phyloP scores from a whole-genome alignment of 1,140 invertebrate species.

The Lordiphosa clarofinis region DNA sequence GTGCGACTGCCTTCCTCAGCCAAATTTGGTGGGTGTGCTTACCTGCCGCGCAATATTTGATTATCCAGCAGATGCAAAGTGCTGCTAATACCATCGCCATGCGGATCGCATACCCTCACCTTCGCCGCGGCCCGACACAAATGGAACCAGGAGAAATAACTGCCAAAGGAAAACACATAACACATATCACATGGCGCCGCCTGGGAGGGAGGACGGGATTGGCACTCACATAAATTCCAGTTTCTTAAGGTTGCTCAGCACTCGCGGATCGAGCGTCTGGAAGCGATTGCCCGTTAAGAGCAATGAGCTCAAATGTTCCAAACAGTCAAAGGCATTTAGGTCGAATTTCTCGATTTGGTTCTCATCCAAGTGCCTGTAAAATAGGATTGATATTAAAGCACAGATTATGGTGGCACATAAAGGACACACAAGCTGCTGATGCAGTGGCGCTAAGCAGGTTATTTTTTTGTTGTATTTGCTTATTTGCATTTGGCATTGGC shows the following conservation, averaged over 20 bases:
- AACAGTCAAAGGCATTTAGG: conserved; percentile 69
- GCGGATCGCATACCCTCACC: conserved; percentile 83
- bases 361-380: conserved; percentile 61
- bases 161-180: conserved; percentile 63
- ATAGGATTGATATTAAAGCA: neutral
- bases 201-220: neutral
- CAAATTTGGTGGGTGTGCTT: conserved; percentile 26
- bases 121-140: conserved; percentile 82
- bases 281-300: conserved; percentile 79
- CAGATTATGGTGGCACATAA: conserved; percentile 29
- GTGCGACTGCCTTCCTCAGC: no score
- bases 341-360: conserved; percentile 77
- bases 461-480: conserved; percentile 11
- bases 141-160: conserved; percentile 84
- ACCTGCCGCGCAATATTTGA: conserved; percentile 81
- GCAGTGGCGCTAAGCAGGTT: neutral
- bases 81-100: conserved; percentile 84
- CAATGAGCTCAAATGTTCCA: conserved; percentile 66
- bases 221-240: conserved; percentile 81
- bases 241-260: conserved; percentile 79
- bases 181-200: conserved; percentile 2
- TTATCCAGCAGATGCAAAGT: conserved; percentile 83
- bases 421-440: conserved; percentile 21
- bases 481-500: conserved; percentile 45
- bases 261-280: conserved; percentile 74